Percentiles rank a stretch among this genome's conserved stretches.
Conservation (phyloP, 2,797 vertebrate genomes). For the Enteromius mattozi region DNA sequence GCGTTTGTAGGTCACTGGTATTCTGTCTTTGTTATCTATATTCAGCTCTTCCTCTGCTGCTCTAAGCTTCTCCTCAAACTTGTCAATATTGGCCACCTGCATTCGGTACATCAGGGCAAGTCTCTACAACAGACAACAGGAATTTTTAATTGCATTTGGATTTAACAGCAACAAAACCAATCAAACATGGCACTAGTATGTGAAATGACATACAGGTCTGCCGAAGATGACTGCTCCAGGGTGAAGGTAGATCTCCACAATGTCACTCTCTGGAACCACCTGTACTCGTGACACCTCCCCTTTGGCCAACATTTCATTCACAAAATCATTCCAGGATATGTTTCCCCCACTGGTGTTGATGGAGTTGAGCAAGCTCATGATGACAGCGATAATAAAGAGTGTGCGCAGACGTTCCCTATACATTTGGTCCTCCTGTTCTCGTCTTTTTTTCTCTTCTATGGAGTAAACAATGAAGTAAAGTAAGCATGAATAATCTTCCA, state of each 20-base stretch:
- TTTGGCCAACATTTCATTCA: slow-evolving; percentile 96
- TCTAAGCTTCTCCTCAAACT: slow-evolving; percentile 96
- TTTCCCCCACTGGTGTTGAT: slow-evolving; percentile 80
- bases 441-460: slow-evolving; percentile 88
- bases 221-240: slow-evolving; percentile 92
- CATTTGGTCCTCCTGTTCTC: slow-evolving; percentile 87
- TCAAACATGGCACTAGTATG: neutral
- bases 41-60: slow-evolving; percentile 92
- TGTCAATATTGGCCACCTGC: slow-evolving; percentile 97
- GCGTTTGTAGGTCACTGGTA: slow-evolving; percentile 94
- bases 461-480: neutral
- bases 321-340: slow-evolving; percentile 97
- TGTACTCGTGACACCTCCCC: slow-evolving; percentile 94
- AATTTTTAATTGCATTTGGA: neutral
- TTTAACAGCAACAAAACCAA: neutral
- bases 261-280: slow-evolving; percentile 91
- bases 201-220: slow-evolving; percentile 79
- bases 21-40: slow-evolving; percentile 89
- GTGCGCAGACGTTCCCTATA: slow-evolving; percentile 88
- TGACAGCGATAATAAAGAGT: slow-evolving; percentile 82
- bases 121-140: slow-evolving; percentile 74
- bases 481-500: neutral
- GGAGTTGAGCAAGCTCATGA: slow-evolving; percentile 83
- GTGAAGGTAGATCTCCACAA: slow-evolving; percentile 91
- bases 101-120: slow-evolving; percentile 88